These are phyloP conservation scores for Piprites chloris DNA, from an alignment of 2,113 vertebrate genomes.

Conservation along the genomic window DNA sequence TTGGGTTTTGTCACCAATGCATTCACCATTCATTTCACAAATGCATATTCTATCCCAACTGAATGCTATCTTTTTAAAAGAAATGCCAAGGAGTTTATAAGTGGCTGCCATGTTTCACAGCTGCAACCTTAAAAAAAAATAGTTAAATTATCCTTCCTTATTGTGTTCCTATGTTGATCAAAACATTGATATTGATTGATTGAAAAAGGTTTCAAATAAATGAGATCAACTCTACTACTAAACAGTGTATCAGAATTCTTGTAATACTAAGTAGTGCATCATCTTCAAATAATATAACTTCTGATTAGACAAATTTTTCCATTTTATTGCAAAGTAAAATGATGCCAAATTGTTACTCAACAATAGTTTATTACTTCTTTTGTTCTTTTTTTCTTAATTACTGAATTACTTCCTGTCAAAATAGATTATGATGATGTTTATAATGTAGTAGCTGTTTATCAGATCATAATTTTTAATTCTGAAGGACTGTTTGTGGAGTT, in stretches of 20 bases:
- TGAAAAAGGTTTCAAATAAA: not conserved
- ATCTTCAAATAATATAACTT: not conserved
- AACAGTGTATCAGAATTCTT: not conserved
- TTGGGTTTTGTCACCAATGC: not conserved
- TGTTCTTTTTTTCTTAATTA: not conserved
- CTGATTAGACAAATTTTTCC: not conserved
- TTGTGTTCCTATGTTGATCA: not conserved
- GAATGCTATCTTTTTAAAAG: not conserved
- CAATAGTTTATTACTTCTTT: not conserved
- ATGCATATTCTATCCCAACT: not conserved
- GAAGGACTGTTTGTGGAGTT: not conserved
- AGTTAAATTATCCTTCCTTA: not conserved
- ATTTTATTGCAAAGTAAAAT: not conserved
- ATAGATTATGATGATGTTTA: not conserved
- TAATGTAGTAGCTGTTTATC: not conserved
- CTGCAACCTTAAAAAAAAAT: not conserved
- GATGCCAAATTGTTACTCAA: not conserved
- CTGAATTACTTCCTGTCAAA: not conserved
- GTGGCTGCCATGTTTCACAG: not conserved
- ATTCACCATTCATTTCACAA: not conserved
- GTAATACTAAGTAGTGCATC: not conserved
- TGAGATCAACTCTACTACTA: not conserved
- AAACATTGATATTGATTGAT: not conserved
- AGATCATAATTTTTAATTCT: not conserved
- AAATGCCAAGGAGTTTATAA: not conserved